These are phyloP conservation scores for Halcyon malimbica DNA, from an alignment of 2,113 vertebrate genomes.

Conservation along the genomic window DNA sequence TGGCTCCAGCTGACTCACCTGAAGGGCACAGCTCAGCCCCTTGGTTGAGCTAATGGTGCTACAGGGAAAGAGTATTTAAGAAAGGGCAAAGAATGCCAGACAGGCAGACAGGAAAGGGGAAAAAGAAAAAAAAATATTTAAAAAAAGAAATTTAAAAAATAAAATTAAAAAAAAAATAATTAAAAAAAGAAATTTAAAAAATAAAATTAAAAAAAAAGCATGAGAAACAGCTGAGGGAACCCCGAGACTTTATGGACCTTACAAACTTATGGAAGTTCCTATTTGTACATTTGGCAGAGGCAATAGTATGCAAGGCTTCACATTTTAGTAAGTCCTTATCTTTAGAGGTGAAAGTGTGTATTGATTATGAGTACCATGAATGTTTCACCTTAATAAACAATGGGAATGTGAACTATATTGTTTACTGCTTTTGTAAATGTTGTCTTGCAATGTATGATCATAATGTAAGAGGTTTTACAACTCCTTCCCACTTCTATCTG, in stretches of 20 bases:
- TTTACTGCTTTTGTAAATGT: background rate
- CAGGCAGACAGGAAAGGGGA: background rate
- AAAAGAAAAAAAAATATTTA: background rate
- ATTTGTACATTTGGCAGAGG: background rate
- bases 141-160: no score
- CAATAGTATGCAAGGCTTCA: rapidly evolving
- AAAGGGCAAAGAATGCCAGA: background rate
- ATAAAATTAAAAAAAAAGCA: no score
- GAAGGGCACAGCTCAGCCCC: rapidly evolving
- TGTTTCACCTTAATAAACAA: background rate
- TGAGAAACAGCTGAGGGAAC: background rate
- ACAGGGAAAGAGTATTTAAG: background rate
- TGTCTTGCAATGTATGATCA: background rate
- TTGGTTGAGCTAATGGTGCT: background rate
- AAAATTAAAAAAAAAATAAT: no score
- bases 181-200: no score
- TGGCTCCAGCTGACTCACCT: rapidly evolving
- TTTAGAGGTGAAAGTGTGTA: background rate
- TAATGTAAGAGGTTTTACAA: background rate
- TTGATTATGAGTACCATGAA: no score
- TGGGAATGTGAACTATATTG: background rate
- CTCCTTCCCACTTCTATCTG: background rate
- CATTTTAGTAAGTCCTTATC: rapidly evolving
- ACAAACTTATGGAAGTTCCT: background rate
- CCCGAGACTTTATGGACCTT: no score